Base-by-base conservation (phyloP, 1,140 invertebrate species). In the Orchestia grillus region DNA sequence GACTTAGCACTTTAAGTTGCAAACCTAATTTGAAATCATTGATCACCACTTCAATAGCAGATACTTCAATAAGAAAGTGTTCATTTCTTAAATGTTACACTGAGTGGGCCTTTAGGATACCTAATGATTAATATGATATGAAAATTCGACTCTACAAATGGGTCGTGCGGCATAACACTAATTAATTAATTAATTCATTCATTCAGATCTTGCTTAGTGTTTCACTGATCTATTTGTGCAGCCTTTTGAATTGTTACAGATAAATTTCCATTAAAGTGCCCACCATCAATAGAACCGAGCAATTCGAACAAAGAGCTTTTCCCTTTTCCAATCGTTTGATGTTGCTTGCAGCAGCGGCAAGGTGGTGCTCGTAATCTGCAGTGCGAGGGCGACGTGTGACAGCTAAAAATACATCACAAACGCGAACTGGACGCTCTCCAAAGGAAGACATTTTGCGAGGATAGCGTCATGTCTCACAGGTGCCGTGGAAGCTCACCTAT, bases 381-480 rank as follows among this genome's bases (percentile, higher is more conserved):
- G 15, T 77, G 62, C 62, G 36, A 3, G 62, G 15, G 28, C 28
- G 11, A 23, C 62, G 36, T 77, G 15, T 36, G 62, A 53, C 62
- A 77, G 62, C 62, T 77, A 77, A 77, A 77, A 77, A 77, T 77
- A 77, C 62, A 77, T 77, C 62, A 77, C 62, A 77, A 15, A 36
- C 62, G 28, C 62, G 36, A 77, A 77, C 62, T 77, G 11, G 28
- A 15, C 15, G 62, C 1, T 36, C 36, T 36, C 62, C 15, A 77
- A 77, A 36, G 62, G 36, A 77, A 36, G 28, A 15, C 11, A 23
- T 77, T 77, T 77, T 77, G 62, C 62, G 28, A 77, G 62, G 62
- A 77, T 77, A 77, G 88, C 41, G 88, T 40, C 88, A 44, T 90
- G n/a, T 90, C 88, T 90, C 88, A 28, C 88, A 90, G 88, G 88